Evolutionary conservation across 1,140 invertebrate species (phyloP), one percentile per base, ranked within the genome.

Genomic region (Acyrthosiphon pisum): DNA sequence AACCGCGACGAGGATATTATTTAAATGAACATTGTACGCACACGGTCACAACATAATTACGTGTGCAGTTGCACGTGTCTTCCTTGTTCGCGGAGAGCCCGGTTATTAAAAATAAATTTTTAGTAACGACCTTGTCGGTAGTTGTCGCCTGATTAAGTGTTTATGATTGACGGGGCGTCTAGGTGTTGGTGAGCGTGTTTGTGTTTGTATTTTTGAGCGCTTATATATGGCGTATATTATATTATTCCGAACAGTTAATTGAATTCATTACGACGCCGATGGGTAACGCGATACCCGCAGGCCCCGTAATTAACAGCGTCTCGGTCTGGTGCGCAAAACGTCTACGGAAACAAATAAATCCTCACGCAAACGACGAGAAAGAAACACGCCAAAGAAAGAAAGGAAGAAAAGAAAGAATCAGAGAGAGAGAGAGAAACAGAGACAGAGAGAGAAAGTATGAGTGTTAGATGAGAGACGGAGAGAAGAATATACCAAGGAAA

Each of bases 221-320:
- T 50, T 84, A 68, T 37, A 93, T 81, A 37, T n/a, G 26, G 22
- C 41, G 20, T 46, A 35, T 44, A 76, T 41, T n/a, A 76, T 30
- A 86, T 53, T 53, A 93, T 86, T 86, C 46, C 48, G 76, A 56
- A 86, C 68, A 50, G 91, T 93, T 93, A 93, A 93, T 93, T 93
- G 76, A 93, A 93, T 93, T 93, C 91, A 93, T 93, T 93, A 93
- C 81, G 81, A 35, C 50, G 91, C 48, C 81, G 91, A 93, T 93
- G 91, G 81, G 91, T 86, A 86, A 93, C 81, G 81, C 81, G 91
- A 86, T 93, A 86, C 81, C 76, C 91, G 91, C 48, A 50, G 68
- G 89, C 89, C 53, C 89, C 91, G 81, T 93, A 93, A 93, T 93
- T 93, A 93, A 93, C 91, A 30, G 46, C 76, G 76, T 93, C 91